Conservation (phyloP, 35 echinoderm and acorn worm genomes). For the Diadema setosum region DNA sequence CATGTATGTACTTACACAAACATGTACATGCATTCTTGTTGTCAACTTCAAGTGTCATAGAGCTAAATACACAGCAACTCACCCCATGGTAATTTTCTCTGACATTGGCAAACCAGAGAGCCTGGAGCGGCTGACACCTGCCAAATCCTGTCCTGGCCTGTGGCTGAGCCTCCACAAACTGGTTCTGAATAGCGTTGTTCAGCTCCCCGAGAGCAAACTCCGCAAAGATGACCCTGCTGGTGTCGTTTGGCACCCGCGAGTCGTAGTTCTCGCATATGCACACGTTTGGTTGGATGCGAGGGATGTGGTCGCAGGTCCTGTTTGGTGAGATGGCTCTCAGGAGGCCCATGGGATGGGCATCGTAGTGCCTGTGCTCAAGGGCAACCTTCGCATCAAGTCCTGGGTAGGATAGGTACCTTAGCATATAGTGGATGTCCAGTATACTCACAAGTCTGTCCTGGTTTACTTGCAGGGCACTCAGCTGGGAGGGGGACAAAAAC, state of each 20-base stretch:
- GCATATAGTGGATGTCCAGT: constrained; percentile 69
- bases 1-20: no score
- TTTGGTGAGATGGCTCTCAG: constrained; percentile 21
- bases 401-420: constrained; percentile 31
- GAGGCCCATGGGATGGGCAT: constrained; percentile 41
- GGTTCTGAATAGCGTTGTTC: constrained; percentile 63
- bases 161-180: constrained; percentile 21
- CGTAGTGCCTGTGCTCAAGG: constrained; percentile 8
- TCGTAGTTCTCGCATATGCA: constrained; percentile 75
- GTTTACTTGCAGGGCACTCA: constrained; percentile 32
- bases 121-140: constrained; percentile 55
- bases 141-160: constrained; percentile 24
- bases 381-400: background rate
- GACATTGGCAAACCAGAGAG: constrained; percentile 50
- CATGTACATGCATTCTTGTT: no score
- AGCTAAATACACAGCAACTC: no score
- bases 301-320: constrained; percentile 69
- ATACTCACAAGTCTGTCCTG: constrained; percentile 72
- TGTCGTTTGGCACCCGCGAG: constrained; percentile 35
- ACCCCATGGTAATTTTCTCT: constrained; percentile 32
- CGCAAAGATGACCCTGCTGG: constrained; percentile 27
- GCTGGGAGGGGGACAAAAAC: background rate
- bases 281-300: constrained; percentile 64
- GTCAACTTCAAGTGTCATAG: no score
- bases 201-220: constrained; percentile 68